Percentiles rank a stretch among this genome's conserved stretches.
Conservation (phyloP, 2,797 vertebrate species). For the Pangasius mekongensis region DNA sequence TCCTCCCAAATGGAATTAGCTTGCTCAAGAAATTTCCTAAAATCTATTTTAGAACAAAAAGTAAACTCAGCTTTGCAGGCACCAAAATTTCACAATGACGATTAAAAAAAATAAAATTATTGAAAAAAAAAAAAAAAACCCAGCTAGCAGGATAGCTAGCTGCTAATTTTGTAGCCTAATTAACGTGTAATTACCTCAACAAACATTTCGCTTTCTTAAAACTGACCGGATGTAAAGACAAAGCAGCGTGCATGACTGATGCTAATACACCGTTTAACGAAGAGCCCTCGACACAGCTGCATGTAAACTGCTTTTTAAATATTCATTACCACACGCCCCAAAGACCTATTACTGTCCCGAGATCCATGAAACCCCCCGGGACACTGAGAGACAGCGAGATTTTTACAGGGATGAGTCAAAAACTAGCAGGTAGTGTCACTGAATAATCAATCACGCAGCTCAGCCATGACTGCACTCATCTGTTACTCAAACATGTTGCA, state of each 20-base stretch:
- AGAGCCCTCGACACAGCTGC: constrained; percentile 65
- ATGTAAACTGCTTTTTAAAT: constrained; percentile 69
- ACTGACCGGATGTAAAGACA: neutral
- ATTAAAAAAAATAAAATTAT: neutral
- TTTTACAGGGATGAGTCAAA: constrained; percentile 63
- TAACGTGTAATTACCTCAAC: neutral
- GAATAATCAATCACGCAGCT: constrained; percentile 71
- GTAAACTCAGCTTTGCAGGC: neutral
- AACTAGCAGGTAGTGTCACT: constrained; percentile 62
- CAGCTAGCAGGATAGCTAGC: neutral
- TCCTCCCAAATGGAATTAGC: neutral
- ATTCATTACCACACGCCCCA: constrained; percentile 69
- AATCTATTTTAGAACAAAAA: neutral
- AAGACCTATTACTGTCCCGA: constrained; percentile 65
- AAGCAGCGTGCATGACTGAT: constrained; percentile 34
- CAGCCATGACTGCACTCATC: constrained; percentile 62
- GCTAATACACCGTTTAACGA: constrained; percentile 56
- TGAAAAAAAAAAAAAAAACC: neutral
- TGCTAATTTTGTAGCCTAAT: neutral
- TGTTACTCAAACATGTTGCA: constrained; percentile 67
- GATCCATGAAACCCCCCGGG: constrained; percentile 1
- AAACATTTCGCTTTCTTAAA: neutral
- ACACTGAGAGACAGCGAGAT: neutral
- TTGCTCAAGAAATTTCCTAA: neutral
- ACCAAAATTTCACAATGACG: too few relatives aligned